Evolutionary conservation across 2,888 invertebrate species (phyloP), one percentile per base, ranked within the genome.

Genomic region (Amblyjoppa proteus): DNA sequence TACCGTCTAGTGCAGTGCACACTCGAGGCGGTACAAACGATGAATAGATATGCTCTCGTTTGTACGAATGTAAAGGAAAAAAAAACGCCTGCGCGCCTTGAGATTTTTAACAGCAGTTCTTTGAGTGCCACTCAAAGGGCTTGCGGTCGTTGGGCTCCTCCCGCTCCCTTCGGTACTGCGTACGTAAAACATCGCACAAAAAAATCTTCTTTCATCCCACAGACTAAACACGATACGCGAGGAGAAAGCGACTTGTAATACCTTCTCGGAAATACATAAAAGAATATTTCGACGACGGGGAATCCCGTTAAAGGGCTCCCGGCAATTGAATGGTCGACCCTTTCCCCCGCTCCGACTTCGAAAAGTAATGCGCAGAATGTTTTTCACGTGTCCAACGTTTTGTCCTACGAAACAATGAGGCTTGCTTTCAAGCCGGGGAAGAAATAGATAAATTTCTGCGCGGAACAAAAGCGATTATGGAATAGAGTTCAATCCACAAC

Each of bases 31-130:
- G 6, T 61, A 31, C 16, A 34, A 11, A 25, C 13, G 68, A 77
- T 77, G 76, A 68, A 77, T 68, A 76, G 66, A 68, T 76, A 77
- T 28, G 68, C 41, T 20, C 20, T 11, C 38, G 66, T 77, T 51
- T 53, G 68, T 41, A 76, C 51, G 16, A 49, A 20, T 20, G 41
- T 45, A 45, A 38, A 58, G 75, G 13, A 53, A 53, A 34, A 66
- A 66, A 38, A 68, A 16, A 38, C 7, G 38, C 16, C 7, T n/a
- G 28, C 3, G n/a, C 13, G 6, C 9, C 68, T 53, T 53, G 4
- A 51, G 51, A 53, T 77, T 77, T 77, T 77, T 76, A n/a, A 20
- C 25, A 49, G 58, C 34, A 1, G 61, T n/a, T 64, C 51, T 53
- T 51, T n/a, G 41, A 66, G 76, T 53, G 53, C 41, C 41, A 56